Conservation (phyloP, 2,888 invertebrate species). For the Drosophila melanocephala region DNA sequence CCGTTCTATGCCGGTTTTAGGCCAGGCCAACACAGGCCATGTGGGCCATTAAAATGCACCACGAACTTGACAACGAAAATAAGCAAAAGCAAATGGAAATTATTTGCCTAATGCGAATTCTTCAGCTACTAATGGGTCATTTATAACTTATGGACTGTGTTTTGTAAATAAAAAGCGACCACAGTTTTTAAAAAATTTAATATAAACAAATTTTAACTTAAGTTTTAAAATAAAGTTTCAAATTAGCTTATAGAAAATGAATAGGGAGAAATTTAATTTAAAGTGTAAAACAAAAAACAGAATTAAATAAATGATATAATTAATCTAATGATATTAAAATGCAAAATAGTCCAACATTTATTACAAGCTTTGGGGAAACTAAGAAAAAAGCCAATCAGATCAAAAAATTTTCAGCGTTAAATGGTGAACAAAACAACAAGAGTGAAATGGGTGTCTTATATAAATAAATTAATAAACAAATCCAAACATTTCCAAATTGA, state of each 20-base stretch:
- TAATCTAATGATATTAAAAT: background rate
- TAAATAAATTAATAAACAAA: no score
- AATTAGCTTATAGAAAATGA: background rate
- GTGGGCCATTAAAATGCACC: slow-evolving; percentile 72
- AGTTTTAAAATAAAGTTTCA: background rate
- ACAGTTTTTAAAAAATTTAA: background rate
- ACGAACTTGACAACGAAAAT: slow-evolving; percentile 68
- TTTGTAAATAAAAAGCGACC: background rate
- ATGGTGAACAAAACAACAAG: no score
- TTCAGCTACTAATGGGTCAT: background rate
- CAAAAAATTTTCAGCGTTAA: no score
- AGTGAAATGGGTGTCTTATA: no score
- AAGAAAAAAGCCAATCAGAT: no score
- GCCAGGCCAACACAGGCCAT: slow-evolving; percentile 46
- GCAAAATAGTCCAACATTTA: no score
- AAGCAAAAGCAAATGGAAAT: slow-evolving; percentile 29
- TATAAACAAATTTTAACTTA: background rate
- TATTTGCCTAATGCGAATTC: slow-evolving; percentile 6
- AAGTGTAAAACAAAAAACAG: background rate
- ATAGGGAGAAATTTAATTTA: background rate
- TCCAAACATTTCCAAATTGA: no score
- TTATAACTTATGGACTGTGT: background rate
- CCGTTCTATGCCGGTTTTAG: slow-evolving; percentile 63
- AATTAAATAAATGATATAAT: background rate
- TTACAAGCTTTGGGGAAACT: no score